Evolutionary conservation across 2,888 invertebrate genomes (phyloP).

Genomic region (Latrodectus elegans): DNA sequence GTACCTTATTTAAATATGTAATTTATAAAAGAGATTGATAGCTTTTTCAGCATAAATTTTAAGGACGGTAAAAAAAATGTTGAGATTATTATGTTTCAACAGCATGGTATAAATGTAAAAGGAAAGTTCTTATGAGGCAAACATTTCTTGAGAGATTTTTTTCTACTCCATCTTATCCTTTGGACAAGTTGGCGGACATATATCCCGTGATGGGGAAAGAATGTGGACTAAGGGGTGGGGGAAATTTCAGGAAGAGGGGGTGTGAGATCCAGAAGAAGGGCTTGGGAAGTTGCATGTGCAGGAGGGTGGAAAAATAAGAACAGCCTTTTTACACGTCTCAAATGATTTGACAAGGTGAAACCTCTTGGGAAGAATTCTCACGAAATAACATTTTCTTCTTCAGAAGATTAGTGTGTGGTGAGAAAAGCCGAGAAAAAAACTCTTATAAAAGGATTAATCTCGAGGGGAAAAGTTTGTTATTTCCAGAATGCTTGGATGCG

Average conservation of each 20-base stretch:
- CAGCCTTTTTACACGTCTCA: not conserved
- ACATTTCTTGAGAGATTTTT: no score
- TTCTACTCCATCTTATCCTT: no score
- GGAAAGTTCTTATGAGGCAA: no score
- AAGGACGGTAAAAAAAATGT: no score
- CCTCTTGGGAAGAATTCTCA: not conserved
- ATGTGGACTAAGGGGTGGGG: not conserved
- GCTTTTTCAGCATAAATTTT: no score
- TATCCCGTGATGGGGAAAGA: no score
- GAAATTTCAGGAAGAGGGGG: not conserved
- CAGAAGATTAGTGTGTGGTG: constrained; percentile 5
- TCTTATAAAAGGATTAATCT: not conserved
- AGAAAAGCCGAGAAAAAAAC: not conserved
- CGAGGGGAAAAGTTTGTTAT: not conserved
- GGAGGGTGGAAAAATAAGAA: constrained; percentile 5
- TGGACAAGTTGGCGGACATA: no score
- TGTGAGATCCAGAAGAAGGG: not conserved
- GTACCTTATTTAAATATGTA: no score
- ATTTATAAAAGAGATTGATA: no score
- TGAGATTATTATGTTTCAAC: no score
- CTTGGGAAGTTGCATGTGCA: constrained; percentile 1
- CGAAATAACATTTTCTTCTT: constrained; percentile 2
- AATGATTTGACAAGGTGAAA: constrained; percentile 15
- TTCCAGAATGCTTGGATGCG: not conserved
- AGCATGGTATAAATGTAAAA: no score